phyloP scores from a whole-genome alignment of 2,888 invertebrate species.

The Sepioteuthis lessoniana region DNA sequence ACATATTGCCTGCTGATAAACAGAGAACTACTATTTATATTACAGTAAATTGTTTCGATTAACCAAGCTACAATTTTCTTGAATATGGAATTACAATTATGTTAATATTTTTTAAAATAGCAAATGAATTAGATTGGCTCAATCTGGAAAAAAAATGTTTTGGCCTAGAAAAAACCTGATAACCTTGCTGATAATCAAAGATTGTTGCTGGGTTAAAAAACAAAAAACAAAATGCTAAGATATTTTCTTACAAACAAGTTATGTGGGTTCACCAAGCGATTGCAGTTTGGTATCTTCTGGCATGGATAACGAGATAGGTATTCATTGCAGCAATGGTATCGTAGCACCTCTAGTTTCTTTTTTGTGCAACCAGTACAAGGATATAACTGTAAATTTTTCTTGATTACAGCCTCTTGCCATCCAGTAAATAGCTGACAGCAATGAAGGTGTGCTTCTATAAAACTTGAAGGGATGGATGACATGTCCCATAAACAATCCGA shows the following conservation, averaged over 20 bases:
- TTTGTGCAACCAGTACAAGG: neutral
- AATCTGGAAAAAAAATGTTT: too few species aligned
- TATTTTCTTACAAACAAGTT: neutral
- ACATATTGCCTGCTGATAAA: too few species aligned
- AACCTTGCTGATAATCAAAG: too few species aligned
- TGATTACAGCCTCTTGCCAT: conserved; percentile 63
- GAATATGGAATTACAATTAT: too few species aligned
- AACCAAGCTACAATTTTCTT: too few species aligned
- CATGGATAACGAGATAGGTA: neutral
- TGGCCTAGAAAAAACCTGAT: too few species aligned
- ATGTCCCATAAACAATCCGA: conserved; percentile 49
- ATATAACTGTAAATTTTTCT: conserved; percentile 62
- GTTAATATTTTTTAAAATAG: too few species aligned
- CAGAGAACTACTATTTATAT: too few species aligned
- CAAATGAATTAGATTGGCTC: too few species aligned
- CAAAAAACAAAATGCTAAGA: neutral
- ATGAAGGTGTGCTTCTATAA: conserved; percentile 59
- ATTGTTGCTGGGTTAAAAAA: neutral
- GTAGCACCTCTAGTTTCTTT: neutral
- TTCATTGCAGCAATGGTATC: neutral
- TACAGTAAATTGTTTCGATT: too few species aligned
- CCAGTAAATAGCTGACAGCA: conserved; percentile 61
- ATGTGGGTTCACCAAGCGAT: neutral
- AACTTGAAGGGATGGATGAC: conserved; percentile 59
- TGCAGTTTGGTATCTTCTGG: neutral